Evolutionary conservation across 2,888 invertebrate genomes (phyloP), one percentile per base, ranked within the genome.

Genomic region (Drosophila neutralis): DNA sequence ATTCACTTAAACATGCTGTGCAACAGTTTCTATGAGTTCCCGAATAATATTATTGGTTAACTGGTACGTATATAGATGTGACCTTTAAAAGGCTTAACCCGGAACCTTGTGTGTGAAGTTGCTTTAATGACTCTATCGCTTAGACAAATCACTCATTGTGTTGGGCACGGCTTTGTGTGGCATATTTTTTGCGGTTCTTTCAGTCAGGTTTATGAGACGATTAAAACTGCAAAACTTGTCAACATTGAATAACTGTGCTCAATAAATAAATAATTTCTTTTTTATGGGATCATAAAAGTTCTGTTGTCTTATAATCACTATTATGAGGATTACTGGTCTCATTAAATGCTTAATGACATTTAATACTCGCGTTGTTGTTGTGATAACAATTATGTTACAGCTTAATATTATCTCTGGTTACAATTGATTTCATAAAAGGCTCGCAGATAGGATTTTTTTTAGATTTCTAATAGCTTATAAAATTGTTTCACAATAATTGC

Each of bases 81-180:
- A 45, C 45, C 49, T 49, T 49, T 29, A 49, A 29, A 49, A 18
- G 11, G 31, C 31, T 21, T 35, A 51, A 36, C 40, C 68, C 69
- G 69, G 58, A 68, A 68, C 35, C 24, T 31, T 42, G 27, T 24
- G 18, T 21, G 29, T 4, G 15, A 8, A 8, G 18, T 35, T 29
- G 42, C 29, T 56, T 36, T 56, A 68, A 68, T 57, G 69, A 68
- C 35, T 57, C 24, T 24, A 42, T 57, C 57, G 21, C 35, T 68
- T 42, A 68, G 35, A 42, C 24, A 42, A 68, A 42, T 51, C 2
- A 35, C 13, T 18, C 11, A 24, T 57, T 40, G 29, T 57, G 49
- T 5, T 29, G 48, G 54, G 13, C 31, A 21, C 5, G 36, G 36
- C 45, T 64, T 31, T 27, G 13, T 24, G 15, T n/a, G 8, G 7